Evolutionary conservation across 1,140 invertebrate species (phyloP).

Genomic region (Lerema accius): DNA sequence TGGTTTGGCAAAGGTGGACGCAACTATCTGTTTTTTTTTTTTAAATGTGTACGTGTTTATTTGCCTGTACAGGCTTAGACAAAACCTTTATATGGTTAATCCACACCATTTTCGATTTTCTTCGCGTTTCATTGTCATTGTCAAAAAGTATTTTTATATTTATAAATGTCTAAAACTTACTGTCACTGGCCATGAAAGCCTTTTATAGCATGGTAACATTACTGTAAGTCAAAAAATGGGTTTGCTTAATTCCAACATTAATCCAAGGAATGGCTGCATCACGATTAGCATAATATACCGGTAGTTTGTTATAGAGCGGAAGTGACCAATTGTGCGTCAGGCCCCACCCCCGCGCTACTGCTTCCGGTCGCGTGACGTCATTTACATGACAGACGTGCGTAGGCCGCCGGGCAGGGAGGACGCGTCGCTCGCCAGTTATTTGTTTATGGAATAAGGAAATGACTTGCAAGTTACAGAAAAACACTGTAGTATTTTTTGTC

Average conservation of each 20-base stretch:
- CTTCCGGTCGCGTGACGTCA: conserved; percentile 80
- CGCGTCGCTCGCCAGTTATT: conserved; percentile 47
- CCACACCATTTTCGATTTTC: no score
- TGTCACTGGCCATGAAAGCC: no score
- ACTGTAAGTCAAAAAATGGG: conserved; percentile 38
- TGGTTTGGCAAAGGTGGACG: no score
- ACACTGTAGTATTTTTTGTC: conserved; percentile 3
- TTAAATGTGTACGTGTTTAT: no score
- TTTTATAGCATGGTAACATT: no score
- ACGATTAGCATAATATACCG: conserved; percentile 77
- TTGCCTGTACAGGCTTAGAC: no score
- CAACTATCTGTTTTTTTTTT: no score
- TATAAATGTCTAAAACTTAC: no score
- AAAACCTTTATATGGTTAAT: no score
- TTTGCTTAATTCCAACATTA: conserved; percentile 51
- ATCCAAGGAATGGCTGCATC: conserved; percentile 76
- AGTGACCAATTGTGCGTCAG: conserved; percentile 78
- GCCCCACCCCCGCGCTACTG: conserved; percentile 67
- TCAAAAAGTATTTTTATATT: no score
- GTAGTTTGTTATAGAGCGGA: conserved; percentile 73
- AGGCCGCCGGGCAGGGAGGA: conserved; percentile 51
- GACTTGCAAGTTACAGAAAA: conserved; percentile 39
- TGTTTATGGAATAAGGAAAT: conserved; percentile 61
- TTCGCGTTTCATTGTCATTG: no score
- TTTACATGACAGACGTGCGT: conserved; percentile 74